phyloP scores from a whole-genome alignment of 2,113 vertebrate species.

The Octodon degus region DNA sequence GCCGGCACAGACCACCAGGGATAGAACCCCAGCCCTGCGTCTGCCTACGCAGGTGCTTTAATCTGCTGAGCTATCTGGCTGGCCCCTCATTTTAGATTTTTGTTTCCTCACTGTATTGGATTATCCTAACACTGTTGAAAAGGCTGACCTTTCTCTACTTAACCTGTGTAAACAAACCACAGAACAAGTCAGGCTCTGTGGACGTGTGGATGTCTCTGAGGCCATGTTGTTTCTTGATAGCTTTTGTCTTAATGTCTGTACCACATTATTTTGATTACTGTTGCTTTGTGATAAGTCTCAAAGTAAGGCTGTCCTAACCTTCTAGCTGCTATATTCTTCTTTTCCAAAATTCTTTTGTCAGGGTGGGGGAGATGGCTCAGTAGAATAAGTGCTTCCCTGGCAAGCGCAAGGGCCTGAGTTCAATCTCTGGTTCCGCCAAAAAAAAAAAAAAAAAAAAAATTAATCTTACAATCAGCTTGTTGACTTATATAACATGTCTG shows the following conservation, averaged over 20 bases:
- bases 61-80: too few species aligned
- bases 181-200: neutral
- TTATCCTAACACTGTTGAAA: neutral
- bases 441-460: neutral
- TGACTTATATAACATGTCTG: neutral
- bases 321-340: neutral
- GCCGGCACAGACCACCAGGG: too few species aligned
- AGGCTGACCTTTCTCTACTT: neutral
- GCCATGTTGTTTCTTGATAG: neutral
- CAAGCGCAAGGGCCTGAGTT: too few species aligned
- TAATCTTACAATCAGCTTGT: neutral
- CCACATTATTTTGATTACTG: neutral
- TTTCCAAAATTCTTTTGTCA: neutral
- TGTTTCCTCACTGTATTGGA: neutral
- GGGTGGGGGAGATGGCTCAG: too few species aligned
- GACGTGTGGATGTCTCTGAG: neutral
- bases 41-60: too few species aligned
- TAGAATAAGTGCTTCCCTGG: too few species aligned
- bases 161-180: neutral
- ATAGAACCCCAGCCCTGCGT: too few species aligned
- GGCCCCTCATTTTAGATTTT: neutral
- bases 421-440: too few species aligned
- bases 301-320: neutral
- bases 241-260: neutral
- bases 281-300: neutral